Evolutionary conservation across 1,140 invertebrate species (phyloP), one percentile per base, ranked within the genome.

Genomic region (Episyrphus balteatus): DNA sequence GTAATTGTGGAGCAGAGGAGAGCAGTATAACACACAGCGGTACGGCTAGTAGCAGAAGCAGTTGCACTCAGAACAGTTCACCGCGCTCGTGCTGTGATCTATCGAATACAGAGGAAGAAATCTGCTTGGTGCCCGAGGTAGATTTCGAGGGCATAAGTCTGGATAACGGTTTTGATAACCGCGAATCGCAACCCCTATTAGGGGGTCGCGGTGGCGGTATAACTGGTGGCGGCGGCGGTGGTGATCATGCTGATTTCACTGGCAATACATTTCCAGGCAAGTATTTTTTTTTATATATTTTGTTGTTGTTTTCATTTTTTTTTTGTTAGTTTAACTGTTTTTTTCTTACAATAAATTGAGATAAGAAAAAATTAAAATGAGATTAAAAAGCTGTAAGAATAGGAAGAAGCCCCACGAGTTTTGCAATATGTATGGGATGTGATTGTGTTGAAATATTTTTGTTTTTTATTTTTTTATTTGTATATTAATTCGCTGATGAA

Each of bases 151-250:
- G 80, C 66, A 76, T 76, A 60, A 75, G 76, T 69, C 74, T 83
- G 68, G 73, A 80, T 51, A 78, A 78, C 49, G 80, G 82, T 59
- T 76, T 74, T 67, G 78, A 80, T 47, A 84, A 85, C 70, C 77
- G 87, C 62, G 89, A 92, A 76, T 88, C 86, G 68, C 88, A 92
- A 75, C 88, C 89, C 65, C 78, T 92, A 52, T 76, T 92, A 21
- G 82, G 85, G 70, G 80, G 82, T 73, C 79, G 83, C 55, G 76
- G 46, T n/a, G 57, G 61, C 12, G 61, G 55, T 36, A 55, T 59
- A 30, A 47, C 59, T 19, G 57, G 57, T 8, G 59, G 50, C 3
- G 21, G 21, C 21, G 21, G 82, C 72, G 79, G 81, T 74, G 78
- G 82, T 52, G 79, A 85, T 70, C 83, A 87, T 57, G 72, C 81